Conservation (phyloP, 2,113 vertebrate species). For the Camelus dromedarius region DNA sequence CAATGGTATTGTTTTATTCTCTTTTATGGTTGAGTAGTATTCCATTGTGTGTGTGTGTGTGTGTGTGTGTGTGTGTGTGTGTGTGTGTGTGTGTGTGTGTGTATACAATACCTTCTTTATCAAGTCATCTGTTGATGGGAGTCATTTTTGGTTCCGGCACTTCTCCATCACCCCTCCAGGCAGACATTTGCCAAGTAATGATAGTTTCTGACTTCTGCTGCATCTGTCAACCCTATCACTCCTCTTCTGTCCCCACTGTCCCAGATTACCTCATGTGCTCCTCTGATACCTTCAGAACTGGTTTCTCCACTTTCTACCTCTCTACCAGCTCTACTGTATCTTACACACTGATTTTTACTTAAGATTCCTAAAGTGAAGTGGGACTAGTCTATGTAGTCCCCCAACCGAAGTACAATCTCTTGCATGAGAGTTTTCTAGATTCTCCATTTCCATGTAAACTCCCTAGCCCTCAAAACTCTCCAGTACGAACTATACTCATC, state of each 20-base stretch:
- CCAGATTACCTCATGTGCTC: background rate
- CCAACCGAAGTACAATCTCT: background rate
- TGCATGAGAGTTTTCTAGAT: background rate
- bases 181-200: background rate
- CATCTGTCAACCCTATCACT: background rate
- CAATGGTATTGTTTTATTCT: too few relatives aligned
- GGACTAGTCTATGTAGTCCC: background rate
- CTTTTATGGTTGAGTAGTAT: too few relatives aligned
- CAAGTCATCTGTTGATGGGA: background rate
- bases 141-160: background rate
- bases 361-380: background rate
- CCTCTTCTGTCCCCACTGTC: background rate
- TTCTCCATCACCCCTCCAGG: background rate
- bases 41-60: too few relatives aligned
- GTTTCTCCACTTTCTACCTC: background rate
- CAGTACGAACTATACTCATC: background rate
- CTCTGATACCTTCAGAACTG: background rate
- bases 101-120: too few relatives aligned
- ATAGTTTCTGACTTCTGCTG: background rate
- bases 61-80: too few relatives aligned
- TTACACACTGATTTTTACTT: background rate
- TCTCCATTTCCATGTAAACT: background rate
- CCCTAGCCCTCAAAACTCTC: background rate
- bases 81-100: too few relatives aligned
- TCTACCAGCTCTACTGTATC: background rate